Evolutionary conservation across 2,797 vertebrate genomes (phyloP).

Genomic region (Myiotriccus ornatus): DNA sequence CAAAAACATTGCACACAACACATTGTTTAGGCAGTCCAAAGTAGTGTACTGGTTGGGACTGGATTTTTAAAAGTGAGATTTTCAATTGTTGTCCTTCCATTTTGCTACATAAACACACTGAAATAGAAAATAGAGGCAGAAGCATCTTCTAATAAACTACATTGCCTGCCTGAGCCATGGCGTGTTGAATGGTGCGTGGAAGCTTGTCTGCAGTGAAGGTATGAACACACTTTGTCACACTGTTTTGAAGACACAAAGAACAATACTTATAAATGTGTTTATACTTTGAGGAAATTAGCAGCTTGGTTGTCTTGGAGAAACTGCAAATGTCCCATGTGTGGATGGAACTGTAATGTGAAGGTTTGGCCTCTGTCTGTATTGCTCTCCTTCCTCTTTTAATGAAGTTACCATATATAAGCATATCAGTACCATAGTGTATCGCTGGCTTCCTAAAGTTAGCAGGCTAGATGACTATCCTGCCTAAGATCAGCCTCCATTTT

Average conservation of each 20-base stretch:
- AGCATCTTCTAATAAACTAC: background rate
- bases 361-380: background rate
- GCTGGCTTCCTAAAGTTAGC: background rate
- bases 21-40: background rate
- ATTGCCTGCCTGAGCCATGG: background rate
- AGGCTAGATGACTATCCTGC: background rate
- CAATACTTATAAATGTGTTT: background rate
- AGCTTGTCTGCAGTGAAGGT: background rate
- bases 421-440: accelerated
- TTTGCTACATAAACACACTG: background rate
- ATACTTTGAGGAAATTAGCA: background rate
- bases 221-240: background rate
- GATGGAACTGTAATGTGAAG: background rate
- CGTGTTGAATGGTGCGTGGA: background rate
- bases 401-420: background rate
- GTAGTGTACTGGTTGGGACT: background rate
- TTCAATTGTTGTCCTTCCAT: background rate
- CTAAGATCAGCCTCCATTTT: background rate
- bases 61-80: background rate
- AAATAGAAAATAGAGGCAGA: background rate
- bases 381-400: background rate
- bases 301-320: background rate
- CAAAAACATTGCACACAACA: background rate
- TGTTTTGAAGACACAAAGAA: background rate
- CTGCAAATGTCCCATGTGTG: background rate